These are phyloP conservation scores for Tragelaphus buxtoni DNA, from an alignment of 2,113 vertebrate genomes.

Conservation along the genomic window DNA sequence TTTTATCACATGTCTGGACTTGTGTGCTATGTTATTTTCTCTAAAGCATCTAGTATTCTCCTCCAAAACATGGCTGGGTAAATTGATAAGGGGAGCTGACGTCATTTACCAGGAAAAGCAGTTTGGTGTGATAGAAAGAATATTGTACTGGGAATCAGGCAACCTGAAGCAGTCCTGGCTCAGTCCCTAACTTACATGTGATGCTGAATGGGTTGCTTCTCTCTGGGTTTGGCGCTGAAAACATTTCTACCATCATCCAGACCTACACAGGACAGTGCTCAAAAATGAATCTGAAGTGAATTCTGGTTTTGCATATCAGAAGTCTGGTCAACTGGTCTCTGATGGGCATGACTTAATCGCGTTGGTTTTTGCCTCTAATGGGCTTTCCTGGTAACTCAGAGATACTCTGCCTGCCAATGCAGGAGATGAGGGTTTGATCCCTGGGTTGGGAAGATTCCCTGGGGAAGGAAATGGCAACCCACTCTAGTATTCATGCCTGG, in stretches of 20 bases:
- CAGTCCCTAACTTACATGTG: not conserved
- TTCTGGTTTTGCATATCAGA: not conserved
- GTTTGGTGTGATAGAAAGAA: not conserved
- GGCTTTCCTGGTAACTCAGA: not conserved
- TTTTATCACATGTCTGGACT: not conserved
- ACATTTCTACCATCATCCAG: not conserved
- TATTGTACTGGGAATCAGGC: not conserved
- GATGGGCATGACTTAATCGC: not conserved
- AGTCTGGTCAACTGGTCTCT: not conserved
- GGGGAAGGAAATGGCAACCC: not conserved
- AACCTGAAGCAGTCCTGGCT: not conserved
- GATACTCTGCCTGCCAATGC: not conserved
- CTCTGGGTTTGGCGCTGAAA: not conserved
- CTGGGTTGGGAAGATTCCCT: not conserved
- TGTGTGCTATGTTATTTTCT: not conserved
- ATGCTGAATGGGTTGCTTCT: not conserved
- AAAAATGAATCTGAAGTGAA: not conserved
- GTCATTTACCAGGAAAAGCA: not conserved
- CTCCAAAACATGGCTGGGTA: not conserved
- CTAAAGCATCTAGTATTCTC: not conserved
- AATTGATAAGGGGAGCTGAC: not conserved
- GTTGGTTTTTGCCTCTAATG: not conserved
- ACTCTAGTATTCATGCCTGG: not conserved
- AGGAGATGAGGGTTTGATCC: not conserved
- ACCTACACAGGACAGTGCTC: not conserved